Conservation (phyloP, 2,113 vertebrate genomes). For the Cyphomyrus plagiostoma region DNA sequence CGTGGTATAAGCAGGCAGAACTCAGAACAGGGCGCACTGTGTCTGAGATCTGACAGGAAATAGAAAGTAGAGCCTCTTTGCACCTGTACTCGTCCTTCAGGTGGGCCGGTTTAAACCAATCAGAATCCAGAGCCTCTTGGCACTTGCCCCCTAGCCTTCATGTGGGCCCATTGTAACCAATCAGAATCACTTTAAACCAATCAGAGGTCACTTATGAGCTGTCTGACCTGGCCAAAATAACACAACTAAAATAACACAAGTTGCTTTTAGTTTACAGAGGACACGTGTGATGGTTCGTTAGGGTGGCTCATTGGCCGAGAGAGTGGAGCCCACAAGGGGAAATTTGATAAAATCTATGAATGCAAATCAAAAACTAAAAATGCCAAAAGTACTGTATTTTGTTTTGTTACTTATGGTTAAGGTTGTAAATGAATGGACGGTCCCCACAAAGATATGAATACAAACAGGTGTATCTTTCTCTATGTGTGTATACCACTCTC, state of each 20-base stretch:
- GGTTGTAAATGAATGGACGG: background rate
- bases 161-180: background rate
- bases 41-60: background rate
- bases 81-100: background rate
- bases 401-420: background rate
- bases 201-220: conserved; percentile 14
- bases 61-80: background rate
- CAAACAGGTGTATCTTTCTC: conserved; percentile 11
- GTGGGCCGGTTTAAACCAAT: background rate
- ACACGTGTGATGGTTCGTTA: background rate
- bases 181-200: background rate
- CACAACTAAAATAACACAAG: conserved; percentile 15
- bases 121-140: background rate
- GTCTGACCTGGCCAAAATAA: conserved; percentile 30
- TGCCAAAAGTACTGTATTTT: background rate
- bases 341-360: too few relatives aligned
- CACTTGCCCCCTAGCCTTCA: background rate
- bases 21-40: background rate
- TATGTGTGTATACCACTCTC: background rate
- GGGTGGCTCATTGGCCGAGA: background rate
- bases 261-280: background rate
- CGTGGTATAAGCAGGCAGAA: background rate
- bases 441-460: background rate
- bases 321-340: background rate
- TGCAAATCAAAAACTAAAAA: background rate